Evolutionary conservation across 1,140 invertebrate species (phyloP).

Genomic region (Diuraphis noxia): DNA sequence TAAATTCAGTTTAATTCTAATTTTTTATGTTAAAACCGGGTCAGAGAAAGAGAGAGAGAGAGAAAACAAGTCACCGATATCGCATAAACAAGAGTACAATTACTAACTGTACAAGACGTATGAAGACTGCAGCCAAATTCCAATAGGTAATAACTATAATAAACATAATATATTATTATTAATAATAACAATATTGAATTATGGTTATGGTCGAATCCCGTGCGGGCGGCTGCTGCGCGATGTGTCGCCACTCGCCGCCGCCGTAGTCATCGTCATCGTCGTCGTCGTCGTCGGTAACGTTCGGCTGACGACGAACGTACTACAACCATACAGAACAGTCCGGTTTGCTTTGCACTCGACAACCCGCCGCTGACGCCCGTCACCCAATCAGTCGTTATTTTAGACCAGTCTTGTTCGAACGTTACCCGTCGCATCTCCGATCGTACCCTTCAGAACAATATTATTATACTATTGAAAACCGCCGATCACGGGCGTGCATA

Average conservation of each 20-base stretch:
- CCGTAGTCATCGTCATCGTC: background rate
- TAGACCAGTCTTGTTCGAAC: background rate
- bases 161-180: background rate
- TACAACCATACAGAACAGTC: conserved; percentile 29
- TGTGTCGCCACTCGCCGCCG: background rate
- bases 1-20: too few relatives aligned
- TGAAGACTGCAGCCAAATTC: too few relatives aligned
- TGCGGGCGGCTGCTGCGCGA: background rate
- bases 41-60: too few relatives aligned
- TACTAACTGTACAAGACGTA: too few relatives aligned
- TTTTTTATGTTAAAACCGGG: too few relatives aligned
- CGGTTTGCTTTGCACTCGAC: conserved; percentile 37
- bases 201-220: background rate
- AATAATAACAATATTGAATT: background rate
- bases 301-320: conserved; percentile 26
- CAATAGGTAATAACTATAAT: background rate
- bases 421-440: background rate
- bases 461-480: background rate
- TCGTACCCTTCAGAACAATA: background rate
- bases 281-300: conserved; percentile 33
- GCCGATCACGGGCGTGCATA: background rate
- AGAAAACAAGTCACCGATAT: too few relatives aligned
- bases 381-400: conserved; percentile 24
- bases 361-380: conserved; percentile 1
- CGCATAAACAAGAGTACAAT: too few relatives aligned